These are phyloP conservation scores for Monochamus alternatus DNA, from an alignment of 2,888 invertebrate genomes.

Conservation along the genomic window DNA sequence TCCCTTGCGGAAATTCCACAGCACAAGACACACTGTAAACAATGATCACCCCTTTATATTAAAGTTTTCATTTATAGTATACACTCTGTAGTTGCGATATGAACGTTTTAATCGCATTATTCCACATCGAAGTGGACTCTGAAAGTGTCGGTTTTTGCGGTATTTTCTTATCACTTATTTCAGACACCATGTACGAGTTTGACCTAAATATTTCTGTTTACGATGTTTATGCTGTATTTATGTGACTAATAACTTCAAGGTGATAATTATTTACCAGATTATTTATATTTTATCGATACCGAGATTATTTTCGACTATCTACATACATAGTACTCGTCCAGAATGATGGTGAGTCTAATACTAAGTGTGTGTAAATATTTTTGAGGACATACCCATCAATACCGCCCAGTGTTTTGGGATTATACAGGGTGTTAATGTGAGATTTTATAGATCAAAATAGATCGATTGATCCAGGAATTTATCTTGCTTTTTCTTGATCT, in stretches of 20 bases:
- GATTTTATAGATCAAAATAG: no score
- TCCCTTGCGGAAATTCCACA: no score
- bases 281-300: conserved; percentile 30
- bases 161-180: neutral
- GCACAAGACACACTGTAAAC: no score
- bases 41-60: no score
- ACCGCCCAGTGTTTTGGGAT: no score
- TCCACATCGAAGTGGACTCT: no score
- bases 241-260: conserved; percentile 40
- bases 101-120: no score
- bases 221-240: conserved; percentile 38
- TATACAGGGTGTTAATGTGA: no score
- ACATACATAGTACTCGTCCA: neutral
- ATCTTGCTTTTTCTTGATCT: no score
- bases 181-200: conserved; percentile 25
- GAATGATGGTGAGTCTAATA: conserved; percentile 1
- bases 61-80: no score
- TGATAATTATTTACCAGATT: conserved; percentile 37
- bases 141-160: neutral
- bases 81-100: no score
- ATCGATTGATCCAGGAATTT: no score
- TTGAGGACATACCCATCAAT: neutral
- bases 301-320: conserved; percentile 18
- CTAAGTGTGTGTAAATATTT: neutral
- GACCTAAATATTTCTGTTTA: conserved; percentile 36